Evolutionary conservation across 2,113 vertebrate species (phyloP).

Genomic region (Nematolebias whitei): DNA sequence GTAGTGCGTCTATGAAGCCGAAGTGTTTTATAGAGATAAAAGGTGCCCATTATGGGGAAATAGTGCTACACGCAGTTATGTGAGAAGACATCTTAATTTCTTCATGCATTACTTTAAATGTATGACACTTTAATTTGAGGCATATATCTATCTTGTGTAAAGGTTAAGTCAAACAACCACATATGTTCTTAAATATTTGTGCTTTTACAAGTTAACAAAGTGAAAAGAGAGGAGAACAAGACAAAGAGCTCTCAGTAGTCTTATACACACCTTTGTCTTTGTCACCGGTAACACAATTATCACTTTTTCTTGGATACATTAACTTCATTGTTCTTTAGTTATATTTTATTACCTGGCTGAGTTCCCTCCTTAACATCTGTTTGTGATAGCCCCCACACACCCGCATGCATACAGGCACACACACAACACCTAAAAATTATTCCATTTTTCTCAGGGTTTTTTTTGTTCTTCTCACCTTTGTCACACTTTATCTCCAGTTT

Average conservation of each 20-base stretch:
- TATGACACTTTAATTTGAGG: too few species aligned
- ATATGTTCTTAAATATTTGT: background rate
- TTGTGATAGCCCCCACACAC: background rate
- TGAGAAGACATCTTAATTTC: too few species aligned
- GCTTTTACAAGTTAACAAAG: background rate
- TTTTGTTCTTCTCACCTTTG: background rate
- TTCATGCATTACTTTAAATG: too few species aligned
- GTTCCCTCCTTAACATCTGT: background rate
- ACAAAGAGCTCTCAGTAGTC: background rate
- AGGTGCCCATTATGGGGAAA: too few species aligned
- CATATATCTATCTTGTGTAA: background rate
- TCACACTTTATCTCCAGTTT: background rate
- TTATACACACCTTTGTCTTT: slow-evolving; percentile 6
- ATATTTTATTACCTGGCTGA: background rate
- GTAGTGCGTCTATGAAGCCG: too few species aligned
- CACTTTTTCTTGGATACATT: background rate
- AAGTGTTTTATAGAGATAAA: too few species aligned
- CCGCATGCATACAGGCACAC: background rate
- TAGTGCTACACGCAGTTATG: too few species aligned
- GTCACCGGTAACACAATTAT: background rate
- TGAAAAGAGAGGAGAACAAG: background rate
- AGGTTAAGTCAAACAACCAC: background rate
- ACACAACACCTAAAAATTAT: background rate
- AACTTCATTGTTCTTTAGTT: too few species aligned
- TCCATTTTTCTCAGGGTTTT: background rate